Conservation (phyloP, 2,113 vertebrate species). For the Capra hircus region DNA sequence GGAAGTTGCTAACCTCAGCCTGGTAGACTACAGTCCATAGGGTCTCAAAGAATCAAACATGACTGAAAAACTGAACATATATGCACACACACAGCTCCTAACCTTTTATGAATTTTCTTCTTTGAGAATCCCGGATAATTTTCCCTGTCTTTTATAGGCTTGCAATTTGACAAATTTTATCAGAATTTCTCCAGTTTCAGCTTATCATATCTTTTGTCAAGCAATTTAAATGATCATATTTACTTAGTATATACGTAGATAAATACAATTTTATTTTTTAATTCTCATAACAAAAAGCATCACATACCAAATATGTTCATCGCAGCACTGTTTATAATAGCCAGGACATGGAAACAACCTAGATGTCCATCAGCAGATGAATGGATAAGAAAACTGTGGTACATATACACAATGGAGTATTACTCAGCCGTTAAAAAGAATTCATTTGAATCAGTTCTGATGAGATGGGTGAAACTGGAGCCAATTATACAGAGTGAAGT, state of each 20-base stretch:
- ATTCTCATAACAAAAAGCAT: background rate
- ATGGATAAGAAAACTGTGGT: no score
- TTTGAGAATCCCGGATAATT: rapidly evolving
- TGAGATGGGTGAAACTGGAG: no score
- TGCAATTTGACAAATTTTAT: background rate
- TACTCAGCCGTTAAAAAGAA: no score
- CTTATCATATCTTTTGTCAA: background rate
- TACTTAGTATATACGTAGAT: background rate
- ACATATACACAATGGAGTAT: no score
- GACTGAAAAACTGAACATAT: background rate
- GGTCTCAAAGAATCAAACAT: background rate
- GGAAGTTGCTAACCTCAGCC: background rate
- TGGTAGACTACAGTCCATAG: background rate
- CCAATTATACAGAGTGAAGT: no score
- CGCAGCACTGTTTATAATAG: no score
- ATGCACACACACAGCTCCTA: background rate
- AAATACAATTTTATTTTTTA: background rate
- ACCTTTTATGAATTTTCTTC: background rate
- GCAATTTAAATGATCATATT: background rate
- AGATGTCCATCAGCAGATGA: no score
- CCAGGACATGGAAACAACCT: no score
- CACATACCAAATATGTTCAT: background rate
- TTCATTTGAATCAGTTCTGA: no score
- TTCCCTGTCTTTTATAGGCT: background rate
- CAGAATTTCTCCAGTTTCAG: background rate